phyloP scores from a whole-genome alignment of 2,113 vertebrate species.

The Malurus cyaneus region DNA sequence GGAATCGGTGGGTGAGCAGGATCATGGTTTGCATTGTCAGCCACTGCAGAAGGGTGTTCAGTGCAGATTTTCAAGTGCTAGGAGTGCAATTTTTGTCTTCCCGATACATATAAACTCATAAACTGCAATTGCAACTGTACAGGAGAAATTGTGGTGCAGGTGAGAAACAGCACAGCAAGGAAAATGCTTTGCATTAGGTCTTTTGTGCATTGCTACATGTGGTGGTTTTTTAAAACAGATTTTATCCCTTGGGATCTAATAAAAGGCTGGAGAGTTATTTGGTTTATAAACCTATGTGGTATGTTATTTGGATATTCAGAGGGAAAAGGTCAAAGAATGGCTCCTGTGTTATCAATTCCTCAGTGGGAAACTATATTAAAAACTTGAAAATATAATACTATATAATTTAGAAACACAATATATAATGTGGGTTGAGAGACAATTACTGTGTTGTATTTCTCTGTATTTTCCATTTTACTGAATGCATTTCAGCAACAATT shows the following conservation, averaged over 20 bases:
- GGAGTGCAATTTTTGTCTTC: neutral
- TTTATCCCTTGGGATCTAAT: constrained; percentile 74
- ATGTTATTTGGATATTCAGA: constrained; percentile 73
- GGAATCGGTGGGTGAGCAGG: neutral
- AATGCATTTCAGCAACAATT: constrained; percentile 73
- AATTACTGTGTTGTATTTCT: constrained; percentile 75
- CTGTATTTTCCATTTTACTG: constrained; percentile 74
- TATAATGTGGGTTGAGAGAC: constrained; percentile 71
- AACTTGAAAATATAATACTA: constrained; percentile 69
- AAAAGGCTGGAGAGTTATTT: constrained; percentile 62
- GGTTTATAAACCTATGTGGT: constrained; percentile 67
- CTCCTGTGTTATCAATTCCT: constrained; percentile 71
- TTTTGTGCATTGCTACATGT: constrained; percentile 55
- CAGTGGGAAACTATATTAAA: constrained; percentile 75
- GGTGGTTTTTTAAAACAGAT: constrained; percentile 58
- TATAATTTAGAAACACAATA: constrained; percentile 72
- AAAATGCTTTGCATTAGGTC: constrained; percentile 51
- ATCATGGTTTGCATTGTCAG: neutral
- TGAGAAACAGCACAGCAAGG: constrained; percentile 44
- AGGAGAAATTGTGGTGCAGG: constrained; percentile 50
- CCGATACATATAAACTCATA: neutral
- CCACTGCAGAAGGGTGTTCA: neutral
- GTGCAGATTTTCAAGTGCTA: neutral
- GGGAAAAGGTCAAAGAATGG: constrained; percentile 69
- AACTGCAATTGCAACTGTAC: constrained; percentile 36